These are phyloP conservation scores for Drosophila longiperda DNA, from an alignment of 2,888 invertebrate genomes.

Conservation along the genomic window DNA sequence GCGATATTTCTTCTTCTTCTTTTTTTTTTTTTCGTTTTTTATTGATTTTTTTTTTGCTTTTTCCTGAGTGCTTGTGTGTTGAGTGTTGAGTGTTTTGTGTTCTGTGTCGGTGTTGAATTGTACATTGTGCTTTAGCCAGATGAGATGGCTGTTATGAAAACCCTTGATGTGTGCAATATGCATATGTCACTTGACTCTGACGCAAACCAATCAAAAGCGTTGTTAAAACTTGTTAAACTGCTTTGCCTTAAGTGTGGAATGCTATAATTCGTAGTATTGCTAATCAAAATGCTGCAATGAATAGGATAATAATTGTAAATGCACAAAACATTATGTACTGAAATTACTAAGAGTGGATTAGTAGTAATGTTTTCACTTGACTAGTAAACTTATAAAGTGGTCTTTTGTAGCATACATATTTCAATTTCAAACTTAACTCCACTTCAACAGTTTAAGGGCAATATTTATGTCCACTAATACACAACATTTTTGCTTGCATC, in stretches of 20 bases:
- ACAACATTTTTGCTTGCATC: conserved; percentile 14
- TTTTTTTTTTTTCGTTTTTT: conserved; percentile 34
- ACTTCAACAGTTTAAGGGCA: background rate
- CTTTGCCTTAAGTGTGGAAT: conserved; percentile 6
- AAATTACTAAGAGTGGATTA: background rate
- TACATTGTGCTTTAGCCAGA: conserved; percentile 42
- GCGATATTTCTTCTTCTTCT: conserved; percentile 52
- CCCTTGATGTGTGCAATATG: conserved; percentile 71
- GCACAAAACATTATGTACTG: background rate
- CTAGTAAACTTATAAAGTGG: background rate
- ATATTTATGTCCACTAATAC: background rate
- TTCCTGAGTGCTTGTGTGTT: conserved; percentile 8
- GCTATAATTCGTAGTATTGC: background rate
- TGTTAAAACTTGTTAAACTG: conserved; percentile 24
- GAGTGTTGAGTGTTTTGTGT: background rate
- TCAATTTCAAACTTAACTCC: background rate
- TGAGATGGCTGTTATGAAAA: conserved; percentile 44
- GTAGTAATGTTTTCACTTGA: background rate
- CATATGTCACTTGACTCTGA: conserved; percentile 61
- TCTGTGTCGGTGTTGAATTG: conserved; percentile 18
- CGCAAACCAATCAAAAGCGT: conserved; percentile 38
- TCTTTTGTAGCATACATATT: background rate
- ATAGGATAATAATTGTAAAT: background rate
- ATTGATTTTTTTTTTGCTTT: conserved; percentile 73
- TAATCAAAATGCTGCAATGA: background rate